Evolutionary conservation across 1,140 invertebrate species (phyloP).

Genomic region (Acromyrmex heyeri): DNA sequence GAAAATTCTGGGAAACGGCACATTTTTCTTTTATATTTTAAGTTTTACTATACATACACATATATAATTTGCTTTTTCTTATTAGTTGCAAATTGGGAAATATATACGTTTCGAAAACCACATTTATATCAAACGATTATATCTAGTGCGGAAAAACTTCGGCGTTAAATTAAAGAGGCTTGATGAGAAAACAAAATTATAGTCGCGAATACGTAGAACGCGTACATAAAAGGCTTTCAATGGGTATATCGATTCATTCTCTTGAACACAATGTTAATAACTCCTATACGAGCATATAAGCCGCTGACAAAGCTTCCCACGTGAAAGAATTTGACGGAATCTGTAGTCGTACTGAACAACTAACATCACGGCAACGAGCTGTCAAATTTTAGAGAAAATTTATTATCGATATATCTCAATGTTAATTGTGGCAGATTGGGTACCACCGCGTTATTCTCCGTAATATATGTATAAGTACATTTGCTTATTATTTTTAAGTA

Average conservation of each 20-base stretch:
- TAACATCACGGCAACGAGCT: constrained; percentile 29
- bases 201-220: constrained; percentile 77
- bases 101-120: neutral
- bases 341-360: constrained; percentile 39
- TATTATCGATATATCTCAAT: constrained; percentile 81
- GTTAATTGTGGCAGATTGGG: constrained; percentile 81
- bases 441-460: constrained; percentile 64
- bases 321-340: constrained; percentile 71
- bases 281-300: constrained; percentile 76
- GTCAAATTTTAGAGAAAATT: constrained; percentile 75
- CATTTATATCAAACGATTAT: constrained; percentile 15
- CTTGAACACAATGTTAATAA: constrained; percentile 81
- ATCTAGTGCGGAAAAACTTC: constrained; percentile 41
- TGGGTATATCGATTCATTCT: constrained; percentile 79
- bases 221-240: constrained; percentile 75
- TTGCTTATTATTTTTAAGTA: constrained; percentile 64
- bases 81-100: neutral
- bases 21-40: constrained; percentile 29
- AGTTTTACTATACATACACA: neutral
- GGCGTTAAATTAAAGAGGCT: constrained; percentile 79
- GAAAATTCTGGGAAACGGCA: neutral
- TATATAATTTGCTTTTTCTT: neutral
- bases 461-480: constrained; percentile 45
- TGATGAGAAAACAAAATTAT: constrained; percentile 63
- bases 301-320: constrained; percentile 82